Base-by-base conservation (phyloP, 1,140 invertebrate genomes). In the Leptoteleia sp. region DNA sequence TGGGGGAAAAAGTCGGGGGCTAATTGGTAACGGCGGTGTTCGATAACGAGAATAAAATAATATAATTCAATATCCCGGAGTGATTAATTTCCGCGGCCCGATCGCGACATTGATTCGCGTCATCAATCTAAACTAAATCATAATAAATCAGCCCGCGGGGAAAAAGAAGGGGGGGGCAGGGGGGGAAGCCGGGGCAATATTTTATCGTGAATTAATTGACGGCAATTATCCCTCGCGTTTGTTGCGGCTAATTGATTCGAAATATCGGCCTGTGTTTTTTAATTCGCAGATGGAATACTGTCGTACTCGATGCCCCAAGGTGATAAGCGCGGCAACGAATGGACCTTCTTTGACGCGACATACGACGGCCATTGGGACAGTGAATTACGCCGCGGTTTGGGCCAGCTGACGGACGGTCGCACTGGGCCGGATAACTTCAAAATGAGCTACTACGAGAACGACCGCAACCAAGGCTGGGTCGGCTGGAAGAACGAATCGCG, bases 331-430 rank as follows among this genome's bases (percentile, higher is more conserved):
- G 94, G 93, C 47, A 93, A 94, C 79, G 95, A 68, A 16, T 93
- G 96, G 80, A 95, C 98, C 85, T 92, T 99, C 35, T 95, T 94
- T 67, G 98, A 99, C 87, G 93, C 94, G 76, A 95, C 94, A 29
- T 99, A 98, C 89, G 98, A 99, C 88, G 97, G 98, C 1, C 91
- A 93, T 55, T 94, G 95, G 91, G 92, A 93, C 64, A 92, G 91
- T 1, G 91, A 92, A 81, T 87, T 94, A 71, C 88, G 91, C 9
- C 91, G 93, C 38, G 97, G 97, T 12, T 89, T 98, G 1, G 97
- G 97, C n/a, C 94, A 96, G 84, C 90, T 98, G 54, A 94, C 94
- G n/a, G 96, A 98, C 84, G 94, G 94, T 6, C 90, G 90, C 33
- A 89, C 89, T 33, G 94, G 94, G 0, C 92, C 92, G n/a, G 93